Evolutionary conservation across 2,888 invertebrate species (phyloP).

Genomic region (Microctonus hyperodae): DNA sequence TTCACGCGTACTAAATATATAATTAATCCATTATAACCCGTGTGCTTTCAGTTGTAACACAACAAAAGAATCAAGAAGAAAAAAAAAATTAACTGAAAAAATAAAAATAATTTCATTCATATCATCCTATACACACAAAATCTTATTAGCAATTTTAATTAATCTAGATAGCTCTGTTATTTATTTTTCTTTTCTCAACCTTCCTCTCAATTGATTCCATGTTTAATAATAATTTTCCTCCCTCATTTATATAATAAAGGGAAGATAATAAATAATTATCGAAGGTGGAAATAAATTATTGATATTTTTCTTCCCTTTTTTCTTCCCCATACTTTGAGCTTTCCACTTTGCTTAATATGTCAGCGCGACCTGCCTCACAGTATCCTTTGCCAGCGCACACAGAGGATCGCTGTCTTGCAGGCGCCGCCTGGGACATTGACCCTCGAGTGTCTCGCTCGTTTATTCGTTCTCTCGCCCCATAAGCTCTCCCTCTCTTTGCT

Average conservation of each 20-base stretch:
- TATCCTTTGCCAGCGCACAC: slow-evolving; percentile 12
- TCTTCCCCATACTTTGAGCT: too few species aligned
- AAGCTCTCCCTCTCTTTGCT: not conserved
- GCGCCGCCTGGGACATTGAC: slow-evolving; percentile 62
- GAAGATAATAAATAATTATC: too few species aligned
- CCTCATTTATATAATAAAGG: not conserved
- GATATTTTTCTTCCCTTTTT: too few species aligned
- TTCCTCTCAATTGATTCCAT: slow-evolving; percentile 9
- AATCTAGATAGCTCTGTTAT: not conserved
- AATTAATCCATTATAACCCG: not conserved
- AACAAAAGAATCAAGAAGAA: not conserved
- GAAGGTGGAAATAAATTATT: too few species aligned
- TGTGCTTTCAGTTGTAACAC: not conserved
- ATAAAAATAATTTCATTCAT: not conserved
- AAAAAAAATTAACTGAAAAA: not conserved
- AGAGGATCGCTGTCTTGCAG: slow-evolving; percentile 50
- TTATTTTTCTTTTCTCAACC: not conserved
- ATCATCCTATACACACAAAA: not conserved
- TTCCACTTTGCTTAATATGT: not conserved
- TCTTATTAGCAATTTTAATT: slow-evolving; percentile 12
- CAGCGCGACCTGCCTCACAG: slow-evolving; percentile 58
- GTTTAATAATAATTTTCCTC: slow-evolving; percentile 24
- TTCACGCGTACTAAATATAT: slow-evolving; percentile 4
- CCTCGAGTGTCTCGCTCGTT: slow-evolving; percentile 39
- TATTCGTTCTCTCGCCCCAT: not conserved